Base-by-base conservation (phyloP, 23 tunicate genomes). In the Halocynthia aurantium region DNA sequence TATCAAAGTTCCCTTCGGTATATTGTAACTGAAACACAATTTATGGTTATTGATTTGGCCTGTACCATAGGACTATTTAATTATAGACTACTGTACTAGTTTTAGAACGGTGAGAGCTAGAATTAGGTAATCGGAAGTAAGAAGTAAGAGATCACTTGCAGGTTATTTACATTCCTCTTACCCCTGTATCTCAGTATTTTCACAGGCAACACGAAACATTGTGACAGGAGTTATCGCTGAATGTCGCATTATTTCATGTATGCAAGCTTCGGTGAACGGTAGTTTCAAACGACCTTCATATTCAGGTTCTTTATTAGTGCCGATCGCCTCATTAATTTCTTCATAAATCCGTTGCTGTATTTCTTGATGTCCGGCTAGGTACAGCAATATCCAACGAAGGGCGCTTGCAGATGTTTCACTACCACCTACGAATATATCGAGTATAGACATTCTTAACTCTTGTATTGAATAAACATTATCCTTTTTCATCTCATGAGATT, bases 371-470 rank as follows among this genome's bases (percentile, higher is more conserved):
- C 44, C 69, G 7, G 69, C 69, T 10, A 64, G 22, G 10, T 64
- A 64, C 10, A 64, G 22, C 10, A 8, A 8, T 7, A 49, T 10
- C 20, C 20, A 64, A 19, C 22, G 44, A 40, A 64, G 7, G 10
- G 69, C 22, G 8, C 10, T 64, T 8, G 10, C 7, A 7, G 69
- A 64, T 40, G 20, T 64, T 64, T 64, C 69, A 8, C 44, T 64
- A 7, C 69, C 69, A 8, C 44, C 69, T 8, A 64, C 69, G 22
- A 64, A 64, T 40, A 64, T 64, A 64, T 64, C 69, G 69, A 19
- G 22, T 64, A 64, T 7, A 40, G 22, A 10, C 20, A 10, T 64
- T 7, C 69, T 40, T 7, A 64, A 64, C 20, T 64, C 22, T 8
- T 64, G 44, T 64, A 19, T 64, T 64, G 69, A 19, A n/a, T n/a